Evolutionary conservation across 2,797 vertebrate genomes (phyloP), one percentile per base, ranked within the genome.

Genomic region (Arnoldichthys spilopterus): DNA sequence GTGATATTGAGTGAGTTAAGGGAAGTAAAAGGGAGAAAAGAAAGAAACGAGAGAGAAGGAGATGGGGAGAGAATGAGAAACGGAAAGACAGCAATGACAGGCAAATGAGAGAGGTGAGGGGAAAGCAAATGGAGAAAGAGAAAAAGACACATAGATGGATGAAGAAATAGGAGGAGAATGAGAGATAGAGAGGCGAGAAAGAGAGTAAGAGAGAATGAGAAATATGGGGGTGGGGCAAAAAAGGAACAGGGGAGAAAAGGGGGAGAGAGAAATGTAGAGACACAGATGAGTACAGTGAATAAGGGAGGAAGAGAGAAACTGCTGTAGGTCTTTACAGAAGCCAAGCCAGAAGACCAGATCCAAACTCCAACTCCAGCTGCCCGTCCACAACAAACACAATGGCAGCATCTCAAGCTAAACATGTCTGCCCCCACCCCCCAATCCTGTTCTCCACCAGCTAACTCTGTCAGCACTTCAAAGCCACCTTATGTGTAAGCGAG

Each of bases 321-420:
- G 78, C 72, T 78, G 74, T 66, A 81, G 84, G 49, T 83, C 81
- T 83, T 59, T 59, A 81, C 76, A 81, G 79, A 81, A 85, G 84
- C 81, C 30, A 67, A 81, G 63, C 78, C 81, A 74, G 78, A 72
- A 77, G 80, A 80, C 74, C 62, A 28, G 67, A 71, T 78, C 75
- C 82, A 76, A 63, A 37, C 20, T 32, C 61, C 30, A 63, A 22
- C 61, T 37, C 61, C 61, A 56, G 79, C 72, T 79, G 71, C 69
- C 59, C 86, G 68, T 87, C 91, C 91, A 91, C 92, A 90, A 90
- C 90, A 89, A 82, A 79, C 71, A 78, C 59, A 22, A 80, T 80
- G 82, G 83, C 82, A 73, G 70, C 24, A 61, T 82, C 82, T 84
- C 82, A 85, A 90, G 90, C 90, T 88, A 90, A 92, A 37, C 61